phyloP scores from a whole-genome alignment of 1,140 invertebrate genomes.

The Proales similis region DNA sequence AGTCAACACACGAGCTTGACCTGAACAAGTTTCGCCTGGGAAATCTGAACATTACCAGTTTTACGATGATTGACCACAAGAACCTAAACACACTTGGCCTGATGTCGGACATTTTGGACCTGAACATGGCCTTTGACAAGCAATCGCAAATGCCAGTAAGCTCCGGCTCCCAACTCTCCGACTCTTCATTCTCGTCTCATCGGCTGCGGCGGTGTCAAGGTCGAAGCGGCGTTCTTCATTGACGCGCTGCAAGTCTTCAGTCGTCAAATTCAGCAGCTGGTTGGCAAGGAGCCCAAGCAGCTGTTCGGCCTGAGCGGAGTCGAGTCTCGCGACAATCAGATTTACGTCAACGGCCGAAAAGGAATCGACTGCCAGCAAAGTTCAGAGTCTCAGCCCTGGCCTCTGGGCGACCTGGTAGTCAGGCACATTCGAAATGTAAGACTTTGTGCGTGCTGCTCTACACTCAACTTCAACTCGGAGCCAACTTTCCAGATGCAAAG shows the following conservation, averaged over 20 bases:
- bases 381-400: not conserved
- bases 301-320: conserved; percentile 12
- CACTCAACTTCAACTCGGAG: not conserved
- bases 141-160: conserved; percentile 11
- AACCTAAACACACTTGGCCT: conserved; percentile 29
- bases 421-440: conserved; percentile 20
- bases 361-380: conserved; percentile 18
- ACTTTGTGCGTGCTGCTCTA: too few species aligned
- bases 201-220: not conserved
- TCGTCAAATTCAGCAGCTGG: conserved; percentile 21
- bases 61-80: conserved; percentile 31
- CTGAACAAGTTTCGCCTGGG: conserved; percentile 10
- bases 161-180: not conserved
- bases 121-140: conserved; percentile 17
- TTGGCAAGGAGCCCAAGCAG: conserved; percentile 29
- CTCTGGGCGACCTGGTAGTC: conserved; percentile 7
- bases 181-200: not conserved
- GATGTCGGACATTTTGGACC: conserved; percentile 12
- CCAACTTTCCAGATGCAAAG: conserved; percentile 61
- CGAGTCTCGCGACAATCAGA: conserved; percentile 9
- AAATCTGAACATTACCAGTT: conserved; percentile 31
- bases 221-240: conserved; percentile 16
- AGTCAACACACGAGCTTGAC: conserved; percentile 6
- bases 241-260: conserved; percentile 22
- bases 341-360: conserved; percentile 17